A percentile compares a stretch with the other conserved stretches of the same genome.
phyloP scores from a whole-genome alignment of 2,113 vertebrate species.

The Pteropus alecto region DNA sequence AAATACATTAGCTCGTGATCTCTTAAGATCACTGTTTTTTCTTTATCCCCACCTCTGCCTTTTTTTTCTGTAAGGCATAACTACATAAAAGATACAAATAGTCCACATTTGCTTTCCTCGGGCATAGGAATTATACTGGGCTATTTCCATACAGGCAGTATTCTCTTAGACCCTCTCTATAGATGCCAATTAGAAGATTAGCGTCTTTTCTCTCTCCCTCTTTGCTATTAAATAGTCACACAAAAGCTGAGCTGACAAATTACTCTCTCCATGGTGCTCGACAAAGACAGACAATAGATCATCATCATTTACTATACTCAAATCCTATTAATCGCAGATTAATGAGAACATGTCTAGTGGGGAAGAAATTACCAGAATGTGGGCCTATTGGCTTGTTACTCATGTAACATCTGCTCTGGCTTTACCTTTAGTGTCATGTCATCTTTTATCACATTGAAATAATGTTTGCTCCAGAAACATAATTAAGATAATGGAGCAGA shows the following conservation, averaged over 20 bases:
- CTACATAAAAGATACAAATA: constrained; percentile 61
- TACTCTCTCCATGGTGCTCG: constrained; percentile 83
- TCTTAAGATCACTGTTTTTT: constrained; percentile 43
- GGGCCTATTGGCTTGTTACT: constrained; percentile 85
- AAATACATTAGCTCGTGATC: constrained; percentile 60
- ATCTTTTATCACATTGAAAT: constrained; percentile 89
- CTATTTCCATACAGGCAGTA: constrained; percentile 78
- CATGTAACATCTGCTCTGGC: constrained; percentile 86
- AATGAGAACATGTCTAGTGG: constrained; percentile 87
- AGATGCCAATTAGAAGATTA: constrained; percentile 89
- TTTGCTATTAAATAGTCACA: constrained; percentile 89
- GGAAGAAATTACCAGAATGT: constrained; percentile 86
- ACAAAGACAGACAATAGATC: constrained; percentile 89
- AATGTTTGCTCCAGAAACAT: constrained; percentile 88
- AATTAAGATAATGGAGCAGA: constrained; percentile 87
- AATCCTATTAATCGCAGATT: constrained; percentile 90
- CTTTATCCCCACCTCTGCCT: constrained; percentile 43
- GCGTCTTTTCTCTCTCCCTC: constrained; percentile 83
- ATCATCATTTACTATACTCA: constrained; percentile 88
- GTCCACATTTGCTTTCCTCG: constrained; percentile 41
- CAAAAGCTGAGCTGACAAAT: constrained; percentile 88
- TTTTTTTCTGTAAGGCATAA: not conserved
- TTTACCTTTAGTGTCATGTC: constrained; percentile 87
- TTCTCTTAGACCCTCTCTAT: constrained; percentile 81
- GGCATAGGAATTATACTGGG: constrained; percentile 83